Percentiles rank a stretch among this genome's conserved stretches.
These are phyloP conservation scores for Anadara kagoshimensis DNA, from an alignment of 1,140 invertebrate genomes.

Conservation along the genomic window DNA sequence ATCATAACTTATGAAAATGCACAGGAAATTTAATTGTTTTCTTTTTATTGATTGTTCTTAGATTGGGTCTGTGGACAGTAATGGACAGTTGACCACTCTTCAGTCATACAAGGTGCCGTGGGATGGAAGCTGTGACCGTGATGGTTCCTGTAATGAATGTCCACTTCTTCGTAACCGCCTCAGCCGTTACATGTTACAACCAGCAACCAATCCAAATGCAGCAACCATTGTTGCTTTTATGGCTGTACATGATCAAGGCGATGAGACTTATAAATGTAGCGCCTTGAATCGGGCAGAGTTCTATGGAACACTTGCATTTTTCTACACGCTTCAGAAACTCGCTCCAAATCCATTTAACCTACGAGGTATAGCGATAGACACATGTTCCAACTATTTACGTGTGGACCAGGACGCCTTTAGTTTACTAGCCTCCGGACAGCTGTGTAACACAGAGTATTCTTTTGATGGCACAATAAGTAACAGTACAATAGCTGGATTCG, in stretches of 20 bases:
- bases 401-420: conserved; percentile 67
- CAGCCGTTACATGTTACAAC: conserved; percentile 37
- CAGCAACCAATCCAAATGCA: conserved; percentile 16
- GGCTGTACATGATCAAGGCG: conserved; percentile 53
- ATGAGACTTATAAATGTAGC: conserved; percentile 60
- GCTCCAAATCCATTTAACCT: conserved; percentile 22
- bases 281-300: conserved; percentile 46
- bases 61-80: conserved; percentile 53
- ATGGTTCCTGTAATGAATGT: conserved; percentile 62
- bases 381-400: conserved; percentile 58
- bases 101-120: conserved; percentile 42
- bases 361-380: conserved; percentile 65
- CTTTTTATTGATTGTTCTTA: conserved; percentile 17
- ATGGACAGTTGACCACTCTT: conserved; percentile 22
- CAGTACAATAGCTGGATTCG: conserved; percentile 55
- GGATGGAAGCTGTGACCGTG: conserved; percentile 57
- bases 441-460: conserved; percentile 52
- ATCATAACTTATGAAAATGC: too few species aligned
- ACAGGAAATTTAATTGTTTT: too few species aligned
- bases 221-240: conserved; percentile 51
- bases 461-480: conserved; percentile 27
- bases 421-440: conserved; percentile 63
- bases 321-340: conserved; percentile 48
- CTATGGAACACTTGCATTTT: conserved; percentile 52
- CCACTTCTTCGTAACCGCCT: conserved; percentile 49